A percentile compares a stretch with the other conserved stretches of the same genome.
phyloP scores from a whole-genome alignment of 2,797 vertebrate species.

The Lagorchestes hirsutus region DNA sequence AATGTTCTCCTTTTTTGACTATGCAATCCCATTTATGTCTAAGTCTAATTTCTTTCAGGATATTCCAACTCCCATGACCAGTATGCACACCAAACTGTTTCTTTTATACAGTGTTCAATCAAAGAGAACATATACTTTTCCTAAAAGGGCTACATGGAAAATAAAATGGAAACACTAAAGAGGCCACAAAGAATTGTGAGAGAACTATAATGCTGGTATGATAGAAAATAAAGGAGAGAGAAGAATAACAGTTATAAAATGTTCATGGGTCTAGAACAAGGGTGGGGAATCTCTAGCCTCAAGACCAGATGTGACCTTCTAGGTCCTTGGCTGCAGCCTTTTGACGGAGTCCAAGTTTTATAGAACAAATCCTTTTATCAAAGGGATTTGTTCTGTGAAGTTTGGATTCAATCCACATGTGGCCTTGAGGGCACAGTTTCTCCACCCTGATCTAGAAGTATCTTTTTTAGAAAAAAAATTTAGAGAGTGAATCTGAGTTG shows the following conservation, averaged over 20 bases:
- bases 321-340: too few species aligned
- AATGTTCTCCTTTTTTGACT: slow-evolving; percentile 23
- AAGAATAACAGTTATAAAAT: slow-evolving; percentile 10
- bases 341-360: too few species aligned
- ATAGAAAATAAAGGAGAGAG: slow-evolving; percentile 13
- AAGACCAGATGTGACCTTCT: too few species aligned
- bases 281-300: too few species aligned
- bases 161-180: not conserved
- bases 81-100: not conserved
- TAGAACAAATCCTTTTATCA: too few species aligned
- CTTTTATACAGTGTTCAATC: not conserved
- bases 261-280: not conserved
- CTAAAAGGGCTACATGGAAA: not conserved
- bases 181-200: not conserved
- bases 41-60: not conserved
- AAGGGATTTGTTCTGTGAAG: too few species aligned
- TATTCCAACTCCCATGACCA: not conserved
- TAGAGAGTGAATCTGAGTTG: not conserved
- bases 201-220: not conserved
- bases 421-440: too few species aligned
- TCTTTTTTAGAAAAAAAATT: slow-evolving; percentile 3
- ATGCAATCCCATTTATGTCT: not conserved
- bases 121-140: not conserved
- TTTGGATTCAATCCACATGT: too few species aligned
- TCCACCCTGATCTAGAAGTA: not conserved